phyloP scores from a whole-genome alignment of 2,888 invertebrate species.

The Strigamia transsilvanica region DNA sequence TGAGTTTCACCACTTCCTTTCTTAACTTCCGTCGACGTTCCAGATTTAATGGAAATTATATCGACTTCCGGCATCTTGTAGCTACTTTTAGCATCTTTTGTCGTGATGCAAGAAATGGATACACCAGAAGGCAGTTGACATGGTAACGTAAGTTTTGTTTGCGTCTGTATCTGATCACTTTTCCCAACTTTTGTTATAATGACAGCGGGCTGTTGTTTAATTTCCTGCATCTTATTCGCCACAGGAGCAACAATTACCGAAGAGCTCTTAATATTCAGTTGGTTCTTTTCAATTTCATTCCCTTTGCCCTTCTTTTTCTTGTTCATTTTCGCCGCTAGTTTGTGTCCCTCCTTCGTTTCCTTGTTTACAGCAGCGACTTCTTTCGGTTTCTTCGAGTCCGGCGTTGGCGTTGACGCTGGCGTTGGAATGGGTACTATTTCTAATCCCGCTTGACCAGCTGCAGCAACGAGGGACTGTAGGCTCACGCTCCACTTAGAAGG shows the following conservation, averaged over 20 bases:
- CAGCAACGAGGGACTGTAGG: constrained; percentile 51
- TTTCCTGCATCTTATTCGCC: not conserved
- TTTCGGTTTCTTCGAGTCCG: not conserved
- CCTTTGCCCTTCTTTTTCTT: constrained; percentile 27
- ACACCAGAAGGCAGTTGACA: constrained; percentile 23
- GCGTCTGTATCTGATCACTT: not conserved
- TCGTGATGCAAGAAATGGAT: not conserved
- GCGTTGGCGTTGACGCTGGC: not conserved
- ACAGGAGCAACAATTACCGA: not conserved
- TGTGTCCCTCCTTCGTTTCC: not conserved
- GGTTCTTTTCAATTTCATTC: constrained; percentile 28
- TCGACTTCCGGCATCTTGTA: constrained; percentile 4
- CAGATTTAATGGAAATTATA: constrained; percentile 40
- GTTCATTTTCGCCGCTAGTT: not conserved
- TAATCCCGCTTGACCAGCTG: constrained; percentile 51
- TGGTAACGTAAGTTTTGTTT: not conserved
- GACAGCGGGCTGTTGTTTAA: not conserved
- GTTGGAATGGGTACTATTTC: constrained; percentile 52
- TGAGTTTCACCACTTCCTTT: not conserved
- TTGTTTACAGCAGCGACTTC: not conserved
- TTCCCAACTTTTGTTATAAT: constrained; percentile 9
- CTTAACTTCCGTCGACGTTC: not conserved
- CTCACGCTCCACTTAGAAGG: constrained; percentile 38
- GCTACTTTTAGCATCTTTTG: not conserved
- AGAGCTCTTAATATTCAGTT: not conserved